Evolutionary conservation across 2,113 vertebrate genomes (phyloP), one percentile per base, ranked within the genome.

Genomic region (Balaeniceps rex): DNA sequence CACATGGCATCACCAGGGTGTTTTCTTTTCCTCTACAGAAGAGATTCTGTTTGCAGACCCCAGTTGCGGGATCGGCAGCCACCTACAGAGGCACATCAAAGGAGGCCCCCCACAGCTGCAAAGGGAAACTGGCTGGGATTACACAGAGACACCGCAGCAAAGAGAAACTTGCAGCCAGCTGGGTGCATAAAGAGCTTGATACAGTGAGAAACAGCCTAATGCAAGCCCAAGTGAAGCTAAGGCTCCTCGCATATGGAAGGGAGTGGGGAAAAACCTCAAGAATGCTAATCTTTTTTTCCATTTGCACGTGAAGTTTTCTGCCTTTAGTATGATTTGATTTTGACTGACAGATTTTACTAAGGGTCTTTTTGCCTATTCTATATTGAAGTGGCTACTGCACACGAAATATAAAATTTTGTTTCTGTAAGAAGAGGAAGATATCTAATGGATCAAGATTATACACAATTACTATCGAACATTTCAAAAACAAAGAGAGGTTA

Each of bases 71-170:
- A 68, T 83, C 17, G 5, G 92, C 96, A 94, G 78, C 93, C 92
- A 94, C 97, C 94, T 96, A 81, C 74, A 72, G 96, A 55, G 89
- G 75, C 25, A 76, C 96, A 96, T 98, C 96, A 98, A 97, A 97
- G 95, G 76, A 92, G 90, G 64, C 84, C 87, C 76, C 97, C 97
- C 87, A 75, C 96, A 57, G 96, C 55, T 94, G 92, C 96, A 93
- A 84, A 88, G 89, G 96, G 96, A 97, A 94, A 70, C 94, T 87
- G 93, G 65, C 96, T 92, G 97, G 83, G 92, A 96, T 94, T 96
- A 94, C 96, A 95, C 85, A 91, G 92, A 95, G 94, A 54, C 89
- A 86, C 44, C 0, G 5, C 83, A 57, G 88, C 91, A 71, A 63
- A 82, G 84, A 91, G 90, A 74, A 84, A 82, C 87, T 94, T 83